phyloP scores from a whole-genome alignment of 2,113 vertebrate species.

The Marmota monax region DNA sequence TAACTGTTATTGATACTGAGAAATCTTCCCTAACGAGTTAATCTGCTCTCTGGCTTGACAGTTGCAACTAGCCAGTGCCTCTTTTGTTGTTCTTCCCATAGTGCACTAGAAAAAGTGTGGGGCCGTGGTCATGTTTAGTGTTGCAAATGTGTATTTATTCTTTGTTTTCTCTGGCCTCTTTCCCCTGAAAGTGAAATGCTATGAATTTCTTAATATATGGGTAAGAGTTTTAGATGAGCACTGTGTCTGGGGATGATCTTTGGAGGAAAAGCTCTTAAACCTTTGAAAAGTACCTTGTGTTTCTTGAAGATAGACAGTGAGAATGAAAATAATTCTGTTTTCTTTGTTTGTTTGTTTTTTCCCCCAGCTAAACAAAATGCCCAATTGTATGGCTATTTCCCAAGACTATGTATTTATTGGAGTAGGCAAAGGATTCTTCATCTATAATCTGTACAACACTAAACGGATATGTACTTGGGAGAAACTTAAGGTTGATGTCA shows the following conservation, averaged over 20 bases:
- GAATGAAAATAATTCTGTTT: not conserved
- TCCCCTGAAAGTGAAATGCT: not conserved
- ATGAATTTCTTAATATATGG: not conserved
- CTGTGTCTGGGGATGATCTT: not conserved
- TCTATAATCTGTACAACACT: constrained; percentile 83
- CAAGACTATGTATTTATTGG: constrained; percentile 89
- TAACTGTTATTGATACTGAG: not conserved
- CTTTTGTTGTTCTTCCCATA: not conserved
- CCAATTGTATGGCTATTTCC: constrained; percentile 89
- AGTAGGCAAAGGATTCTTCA: constrained; percentile 87
- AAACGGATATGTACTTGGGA: constrained; percentile 85
- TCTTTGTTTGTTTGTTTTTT: constrained; percentile 50
- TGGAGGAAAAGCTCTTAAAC: not conserved
- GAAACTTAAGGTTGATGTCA: constrained; percentile 86
- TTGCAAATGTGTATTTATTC: not conserved
- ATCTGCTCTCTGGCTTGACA: not conserved
- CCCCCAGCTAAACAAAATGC: constrained; percentile 87
- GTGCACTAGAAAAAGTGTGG: not conserved
- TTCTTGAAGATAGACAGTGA: not conserved
- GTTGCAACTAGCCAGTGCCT: not conserved
- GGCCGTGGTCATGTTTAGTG: fast-evolving
- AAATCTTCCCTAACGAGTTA: not conserved
- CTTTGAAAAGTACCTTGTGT: not conserved
- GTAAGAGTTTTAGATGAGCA: not conserved
- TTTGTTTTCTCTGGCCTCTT: not conserved